Percentiles rank a stretch among this genome's conserved stretches.
Evolutionary conservation across 2,113 vertebrate species (phyloP).

Genomic region (Mirza zaza): DNA sequence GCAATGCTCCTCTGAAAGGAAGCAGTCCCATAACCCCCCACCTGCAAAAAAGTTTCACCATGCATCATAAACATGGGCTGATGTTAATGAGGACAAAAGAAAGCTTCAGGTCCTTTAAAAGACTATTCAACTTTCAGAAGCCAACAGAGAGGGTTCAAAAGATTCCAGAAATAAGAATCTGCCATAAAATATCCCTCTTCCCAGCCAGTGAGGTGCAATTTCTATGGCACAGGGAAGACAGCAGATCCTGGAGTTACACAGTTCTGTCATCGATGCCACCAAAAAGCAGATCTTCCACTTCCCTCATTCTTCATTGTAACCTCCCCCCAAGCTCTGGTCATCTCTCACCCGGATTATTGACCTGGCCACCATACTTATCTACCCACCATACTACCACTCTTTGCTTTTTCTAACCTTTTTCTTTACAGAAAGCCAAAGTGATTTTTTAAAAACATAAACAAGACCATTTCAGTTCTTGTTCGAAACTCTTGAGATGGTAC

Average conservation of each 20-base stretch:
- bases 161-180: background rate
- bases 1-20: background rate
- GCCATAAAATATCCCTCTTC: background rate
- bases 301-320: background rate
- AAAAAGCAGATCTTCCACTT: background rate
- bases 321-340: background rate
- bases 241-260: background rate
- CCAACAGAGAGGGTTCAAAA: background rate
- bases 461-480: background rate
- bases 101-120: slow-evolving; percentile 16
- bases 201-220: background rate
- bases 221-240: background rate
- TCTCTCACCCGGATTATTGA: background rate
- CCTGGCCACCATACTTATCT: background rate
- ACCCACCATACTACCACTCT: background rate
- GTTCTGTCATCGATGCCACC: background rate
- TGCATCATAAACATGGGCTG: slow-evolving; percentile 3
- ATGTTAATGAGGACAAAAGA: background rate
- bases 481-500: background rate
- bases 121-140: slow-evolving; percentile 4
- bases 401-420: background rate
- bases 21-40: background rate
- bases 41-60: slow-evolving; percentile 9
- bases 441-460: background rate
- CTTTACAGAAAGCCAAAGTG: slow-evolving; percentile 1